These are phyloP conservation scores for Plebejus melissa DNA, from an alignment of 2,888 invertebrate species.

Conservation along the genomic window DNA sequence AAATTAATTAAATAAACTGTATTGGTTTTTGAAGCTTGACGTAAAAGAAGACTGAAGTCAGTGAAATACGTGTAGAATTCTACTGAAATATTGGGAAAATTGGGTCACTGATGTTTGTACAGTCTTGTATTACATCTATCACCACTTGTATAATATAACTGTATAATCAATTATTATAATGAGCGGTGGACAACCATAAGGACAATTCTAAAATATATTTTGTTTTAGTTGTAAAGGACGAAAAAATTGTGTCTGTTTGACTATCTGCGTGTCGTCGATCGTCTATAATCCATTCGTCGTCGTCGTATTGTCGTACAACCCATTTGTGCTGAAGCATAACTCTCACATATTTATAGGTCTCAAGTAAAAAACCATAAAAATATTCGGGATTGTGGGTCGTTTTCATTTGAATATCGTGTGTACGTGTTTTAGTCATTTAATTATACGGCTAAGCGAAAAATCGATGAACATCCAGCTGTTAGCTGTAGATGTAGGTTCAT, in stretches of 20 bases:
- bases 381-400: not conserved
- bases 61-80: not conserved
- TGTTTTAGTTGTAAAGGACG: too few relatives aligned
- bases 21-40: not conserved
- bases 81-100: not conserved
- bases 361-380: not conserved
- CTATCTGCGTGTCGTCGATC: too few relatives aligned
- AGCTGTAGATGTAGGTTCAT: not conserved
- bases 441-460: not conserved
- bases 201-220: too few relatives aligned
- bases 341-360: not conserved
- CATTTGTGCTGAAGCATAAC: not conserved
- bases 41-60: not conserved
- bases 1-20: slow-evolving; percentile 4
- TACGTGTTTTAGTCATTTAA: not conserved
- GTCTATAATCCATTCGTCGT: too few relatives aligned
- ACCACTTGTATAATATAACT: too few relatives aligned
- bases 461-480: not conserved
- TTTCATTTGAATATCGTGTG: slow-evolving; percentile 1
- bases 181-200: too few relatives aligned
- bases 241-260: too few relatives aligned
- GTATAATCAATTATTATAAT: too few relatives aligned
- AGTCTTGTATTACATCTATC: too few relatives aligned
- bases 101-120: too few relatives aligned
- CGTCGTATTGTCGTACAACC: too few relatives aligned